A percentile compares a stretch with the other conserved stretches of the same genome.
These are phyloP conservation scores for Jaculus jaculus DNA, from an alignment of 2,113 vertebrate species.

Conservation along the genomic window DNA sequence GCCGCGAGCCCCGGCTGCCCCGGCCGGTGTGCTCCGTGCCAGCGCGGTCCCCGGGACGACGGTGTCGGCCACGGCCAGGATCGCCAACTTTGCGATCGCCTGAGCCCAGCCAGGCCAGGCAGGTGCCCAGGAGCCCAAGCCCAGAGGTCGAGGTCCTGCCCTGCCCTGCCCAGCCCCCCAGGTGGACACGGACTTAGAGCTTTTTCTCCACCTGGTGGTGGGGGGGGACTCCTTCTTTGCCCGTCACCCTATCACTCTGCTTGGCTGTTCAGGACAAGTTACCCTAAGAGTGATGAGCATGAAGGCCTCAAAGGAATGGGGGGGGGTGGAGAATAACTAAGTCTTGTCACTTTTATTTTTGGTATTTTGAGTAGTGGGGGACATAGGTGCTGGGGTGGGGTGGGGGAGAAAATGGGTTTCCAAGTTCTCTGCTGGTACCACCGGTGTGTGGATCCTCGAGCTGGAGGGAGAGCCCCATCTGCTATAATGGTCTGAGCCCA, in stretches of 20 bases:
- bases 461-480: background rate
- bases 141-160: background rate
- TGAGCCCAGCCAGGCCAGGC: background rate
- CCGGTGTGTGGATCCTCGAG: background rate
- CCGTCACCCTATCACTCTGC: background rate
- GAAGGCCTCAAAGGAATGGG: slow-evolving; percentile 5
- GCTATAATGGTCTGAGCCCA: background rate
- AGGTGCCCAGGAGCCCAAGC: background rate
- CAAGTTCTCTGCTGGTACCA: background rate
- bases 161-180: background rate
- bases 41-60: background rate
- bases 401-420: background rate
- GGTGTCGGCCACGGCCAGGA: background rate
- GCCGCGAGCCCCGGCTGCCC: too few species aligned
- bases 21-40: background rate
- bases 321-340: background rate
- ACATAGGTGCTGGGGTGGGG: background rate
- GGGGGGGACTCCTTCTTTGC: background rate
- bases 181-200: background rate
- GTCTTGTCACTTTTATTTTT: slow-evolving; percentile 18
- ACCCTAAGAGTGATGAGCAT: background rate
- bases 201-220: background rate
- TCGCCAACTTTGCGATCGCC: background rate
- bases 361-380: too few species aligned
- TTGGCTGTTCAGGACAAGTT: background rate